These are phyloP conservation scores for Pandemis corylana DNA, from an alignment of 2,888 invertebrate species.

Conservation along the genomic window DNA sequence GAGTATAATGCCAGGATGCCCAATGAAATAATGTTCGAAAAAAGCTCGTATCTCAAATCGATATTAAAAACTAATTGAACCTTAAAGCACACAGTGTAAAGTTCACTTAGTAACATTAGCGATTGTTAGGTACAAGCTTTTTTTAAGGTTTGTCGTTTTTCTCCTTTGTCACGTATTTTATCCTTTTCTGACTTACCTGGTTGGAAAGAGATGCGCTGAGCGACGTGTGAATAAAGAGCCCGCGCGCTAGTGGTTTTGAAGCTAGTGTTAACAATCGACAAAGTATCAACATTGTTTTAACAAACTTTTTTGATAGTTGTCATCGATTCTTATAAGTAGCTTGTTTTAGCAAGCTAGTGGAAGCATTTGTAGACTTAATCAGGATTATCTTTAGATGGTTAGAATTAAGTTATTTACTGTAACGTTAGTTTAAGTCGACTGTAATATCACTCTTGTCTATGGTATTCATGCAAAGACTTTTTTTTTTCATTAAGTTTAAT, in stretches of 20 bases:
- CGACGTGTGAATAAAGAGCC: background rate
- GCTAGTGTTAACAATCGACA: background rate
- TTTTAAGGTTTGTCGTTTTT: too few relatives aligned
- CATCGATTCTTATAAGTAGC: constrained; percentile 60
- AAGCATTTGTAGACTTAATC: constrained; percentile 82
- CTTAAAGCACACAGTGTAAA: too few relatives aligned
- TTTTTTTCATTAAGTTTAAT: constrained; percentile 48
- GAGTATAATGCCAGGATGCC: too few relatives aligned
- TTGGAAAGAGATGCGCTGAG: background rate
- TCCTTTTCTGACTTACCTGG: background rate
- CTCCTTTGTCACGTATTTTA: background rate
- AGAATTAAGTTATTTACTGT: constrained; percentile 54
- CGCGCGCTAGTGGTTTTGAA: background rate
- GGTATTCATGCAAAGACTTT: constrained; percentile 56
- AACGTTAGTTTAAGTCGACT: constrained; percentile 63
- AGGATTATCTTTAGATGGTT: constrained; percentile 69
- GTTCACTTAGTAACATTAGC: too few relatives aligned
- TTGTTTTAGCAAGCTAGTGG: constrained; percentile 81
- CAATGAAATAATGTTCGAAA: too few relatives aligned
- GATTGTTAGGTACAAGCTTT: too few relatives aligned
- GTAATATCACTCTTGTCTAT: constrained; percentile 59
- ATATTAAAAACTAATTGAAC: too few relatives aligned
- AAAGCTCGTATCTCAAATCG: background rate
- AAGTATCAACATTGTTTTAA: constrained; percentile 5
- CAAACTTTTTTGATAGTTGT: constrained; percentile 16